Evolutionary conservation across 2,888 invertebrate species (phyloP).

Genomic region (Malacosoma neustria): DNA sequence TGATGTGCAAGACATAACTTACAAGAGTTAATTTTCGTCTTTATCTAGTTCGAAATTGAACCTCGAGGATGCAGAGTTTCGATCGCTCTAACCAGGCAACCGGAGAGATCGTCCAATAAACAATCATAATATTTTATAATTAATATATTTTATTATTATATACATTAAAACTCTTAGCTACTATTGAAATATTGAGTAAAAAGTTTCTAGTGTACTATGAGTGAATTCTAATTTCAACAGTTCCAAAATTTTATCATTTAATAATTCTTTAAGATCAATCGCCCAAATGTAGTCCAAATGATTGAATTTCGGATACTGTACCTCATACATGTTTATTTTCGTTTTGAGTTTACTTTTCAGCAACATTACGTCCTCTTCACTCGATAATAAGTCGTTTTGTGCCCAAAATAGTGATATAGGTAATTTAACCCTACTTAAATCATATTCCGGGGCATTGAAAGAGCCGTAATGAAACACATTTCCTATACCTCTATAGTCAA

Average conservation of each 20-base stretch:
- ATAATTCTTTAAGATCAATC: slow-evolving; percentile 70
- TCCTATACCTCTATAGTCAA: slow-evolving; percentile 77
- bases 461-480: slow-evolving; percentile 76
- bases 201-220: no score
- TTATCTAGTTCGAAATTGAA: no score
- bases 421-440: slow-evolving; percentile 71
- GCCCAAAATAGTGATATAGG: slow-evolving; percentile 80
- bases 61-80: no score
- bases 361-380: slow-evolving; percentile 73
- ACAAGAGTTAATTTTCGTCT: no score
- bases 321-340: slow-evolving; percentile 65
- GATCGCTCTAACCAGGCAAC: no score
- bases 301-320: slow-evolving; percentile 78
- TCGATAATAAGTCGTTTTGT: slow-evolving; percentile 82
- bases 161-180: no score
- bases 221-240: slow-evolving; percentile 20
- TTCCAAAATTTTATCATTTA: slow-evolving; percentile 70
- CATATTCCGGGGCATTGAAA: slow-evolving; percentile 76
- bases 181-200: no score
- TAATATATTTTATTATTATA: no score
- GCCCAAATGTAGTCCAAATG: slow-evolving; percentile 84
- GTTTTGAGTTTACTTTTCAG: slow-evolving; percentile 62
- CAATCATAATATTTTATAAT: no score
- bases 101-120: no score
- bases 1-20: no score